A percentile compares a stretch with the other conserved stretches of the same genome.
These are phyloP conservation scores for Nemopilema nomurai DNA, from an alignment of 30 jellyfish, hydroid and myxozoan species.

Conservation along the genomic window DNA sequence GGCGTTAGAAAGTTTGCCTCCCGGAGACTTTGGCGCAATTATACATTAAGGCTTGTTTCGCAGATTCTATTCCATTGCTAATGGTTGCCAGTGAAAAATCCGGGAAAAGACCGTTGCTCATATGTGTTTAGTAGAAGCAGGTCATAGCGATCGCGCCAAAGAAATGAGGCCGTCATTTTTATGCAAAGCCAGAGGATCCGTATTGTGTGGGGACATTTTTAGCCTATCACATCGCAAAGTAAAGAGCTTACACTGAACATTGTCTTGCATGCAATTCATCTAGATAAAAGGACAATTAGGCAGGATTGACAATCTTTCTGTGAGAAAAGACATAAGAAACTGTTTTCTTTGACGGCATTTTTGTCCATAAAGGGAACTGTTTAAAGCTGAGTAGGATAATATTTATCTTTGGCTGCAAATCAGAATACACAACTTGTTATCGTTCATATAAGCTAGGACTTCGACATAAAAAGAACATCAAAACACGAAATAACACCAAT, in stretches of 20 bases:
- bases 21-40: background rate
- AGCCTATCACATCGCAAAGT: background rate
- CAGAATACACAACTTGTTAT: constrained; percentile 35
- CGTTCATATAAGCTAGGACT: constrained; percentile 38
- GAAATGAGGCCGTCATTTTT: constrained; percentile 6
- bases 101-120: background rate
- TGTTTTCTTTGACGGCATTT: constrained; percentile 54
- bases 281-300: constrained; percentile 47
- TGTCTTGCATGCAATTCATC: constrained; percentile 11
- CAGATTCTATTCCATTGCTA: background rate
- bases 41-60: background rate
- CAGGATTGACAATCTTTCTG: constrained; percentile 23
- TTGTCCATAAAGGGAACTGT: constrained; percentile 38
- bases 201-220: constrained; percentile 7
- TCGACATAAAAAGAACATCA: constrained; percentile 29
- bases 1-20: constrained; percentile 7
- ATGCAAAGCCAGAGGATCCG: constrained; percentile 5
- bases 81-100: background rate
- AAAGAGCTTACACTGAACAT: constrained; percentile 14
- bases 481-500: constrained; percentile 31
- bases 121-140: background rate
- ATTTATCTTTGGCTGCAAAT: constrained; percentile 27
- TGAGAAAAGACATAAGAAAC: constrained; percentile 21
- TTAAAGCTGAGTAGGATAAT: constrained; percentile 29
- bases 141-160: background rate